These are phyloP conservation scores for Micoletzkya japonica DNA, from an alignment of 2,888 invertebrate species.

Conservation along the genomic window DNA sequence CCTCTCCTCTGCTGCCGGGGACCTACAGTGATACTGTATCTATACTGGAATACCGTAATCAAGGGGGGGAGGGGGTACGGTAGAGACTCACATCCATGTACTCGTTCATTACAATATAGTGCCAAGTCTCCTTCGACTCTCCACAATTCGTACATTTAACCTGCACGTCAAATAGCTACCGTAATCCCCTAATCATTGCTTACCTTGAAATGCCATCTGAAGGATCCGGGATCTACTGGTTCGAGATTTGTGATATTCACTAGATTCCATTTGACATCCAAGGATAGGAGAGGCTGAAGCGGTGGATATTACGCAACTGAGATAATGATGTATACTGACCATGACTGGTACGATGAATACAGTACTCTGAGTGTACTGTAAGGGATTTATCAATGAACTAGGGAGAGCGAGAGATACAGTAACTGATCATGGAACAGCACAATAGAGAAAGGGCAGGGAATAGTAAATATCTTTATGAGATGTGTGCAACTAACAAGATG, in stretches of 20 bases:
- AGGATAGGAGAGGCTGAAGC: slow-evolving; percentile 52
- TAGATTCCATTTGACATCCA: slow-evolving; percentile 46
- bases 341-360: neutral
- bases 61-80: neutral
- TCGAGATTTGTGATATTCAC: slow-evolving; percentile 50
- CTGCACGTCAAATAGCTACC: slow-evolving; percentile 51
- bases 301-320: neutral
- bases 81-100: slow-evolving; percentile 48
- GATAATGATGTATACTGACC: neutral
- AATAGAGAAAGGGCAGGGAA: neutral
- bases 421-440: neutral
- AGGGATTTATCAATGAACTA: too few species aligned
- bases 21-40: slow-evolving; percentile 65
- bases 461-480: neutral
- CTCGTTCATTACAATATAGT: slow-evolving; percentile 76
- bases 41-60: neutral
- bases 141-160: slow-evolving; percentile 84
- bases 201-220: slow-evolving; percentile 55
- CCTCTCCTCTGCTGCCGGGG: slow-evolving; percentile 78
- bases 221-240: slow-evolving; percentile 46
- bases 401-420: neutral
- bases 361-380: neutral
- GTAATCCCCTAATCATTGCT: neutral
- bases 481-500: too few species aligned
- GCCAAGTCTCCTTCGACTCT: slow-evolving; percentile 82